Evolutionary conservation across 2,888 invertebrate genomes (phyloP), one percentile per base, ranked within the genome.

Genomic region (Drosophila colorata): DNA sequence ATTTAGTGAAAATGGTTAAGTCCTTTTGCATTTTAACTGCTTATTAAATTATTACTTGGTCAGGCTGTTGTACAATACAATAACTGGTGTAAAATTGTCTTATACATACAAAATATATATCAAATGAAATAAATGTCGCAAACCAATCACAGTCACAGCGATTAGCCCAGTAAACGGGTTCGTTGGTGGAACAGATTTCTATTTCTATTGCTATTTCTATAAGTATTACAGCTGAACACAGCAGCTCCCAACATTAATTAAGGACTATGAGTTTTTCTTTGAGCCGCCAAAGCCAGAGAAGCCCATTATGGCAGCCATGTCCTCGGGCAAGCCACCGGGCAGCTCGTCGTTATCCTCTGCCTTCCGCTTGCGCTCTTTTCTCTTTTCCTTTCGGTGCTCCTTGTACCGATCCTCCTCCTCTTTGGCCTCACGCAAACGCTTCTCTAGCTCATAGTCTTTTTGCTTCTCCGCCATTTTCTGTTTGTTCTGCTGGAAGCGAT

Each of bases 371-470:
- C 96, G 95, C 87, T 98, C 98, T 90, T 97, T 96, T 74, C 96
- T 94, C 87, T 96, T 96, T 90, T 99, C 98, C 80, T 96, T 96
- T 95, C 90, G 96, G 93, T 93, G 97, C 86, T 97, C 97, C 88
- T 97, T 98, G 68, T 98, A 94, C 81, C 97, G 96, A 65, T 98
- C 98, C 91, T 99, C 99, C 93, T 99, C 98, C 93, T 99, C 99
- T 74, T 97, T 97, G 6, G 99, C 94, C 92, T 99, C 99, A 82
- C 96, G 95, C 71, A 99, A 94, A 87, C 98, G 93, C 65, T 97
- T 95, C 72, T 98, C 97, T 88, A 99, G 94, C 92, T 99, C 98
- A 92, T 99, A 99, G 90, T 99, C 99, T 89, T 97, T 97, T 91
- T 97, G 97, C 92, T 98, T 98, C 89, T 99, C 98, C 92, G 98